Conservation (phyloP, 2,113 vertebrate species). For the Prinia subflava region DNA sequence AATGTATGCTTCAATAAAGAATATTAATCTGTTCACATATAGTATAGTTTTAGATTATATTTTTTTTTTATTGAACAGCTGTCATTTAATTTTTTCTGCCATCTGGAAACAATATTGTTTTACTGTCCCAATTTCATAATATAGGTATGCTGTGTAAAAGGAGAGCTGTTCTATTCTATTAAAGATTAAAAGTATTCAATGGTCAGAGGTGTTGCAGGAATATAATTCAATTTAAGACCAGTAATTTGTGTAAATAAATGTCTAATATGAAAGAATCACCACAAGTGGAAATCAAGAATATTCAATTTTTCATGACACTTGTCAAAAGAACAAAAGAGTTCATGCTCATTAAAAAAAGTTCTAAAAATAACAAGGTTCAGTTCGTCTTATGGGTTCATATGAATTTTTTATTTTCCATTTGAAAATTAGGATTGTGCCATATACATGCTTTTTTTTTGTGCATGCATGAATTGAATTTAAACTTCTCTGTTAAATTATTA, state of each 20-base stretch:
- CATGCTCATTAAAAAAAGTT: slow-evolving; percentile 15
- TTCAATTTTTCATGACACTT: slow-evolving; percentile 63
- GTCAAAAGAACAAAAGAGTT: slow-evolving; percentile 50
- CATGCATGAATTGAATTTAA: slow-evolving; percentile 51
- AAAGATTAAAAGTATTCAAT: slow-evolving; percentile 45
- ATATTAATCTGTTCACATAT: neutral
- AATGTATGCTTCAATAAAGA: neutral
- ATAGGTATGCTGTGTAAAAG: neutral
- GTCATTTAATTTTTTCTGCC: neutral
- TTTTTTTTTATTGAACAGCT: neutral
- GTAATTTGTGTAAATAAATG: slow-evolving; percentile 69
- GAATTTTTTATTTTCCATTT: slow-evolving; percentile 68
- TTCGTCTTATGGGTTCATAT: slow-evolving; percentile 40
- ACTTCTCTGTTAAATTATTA: slow-evolving; percentile 64
- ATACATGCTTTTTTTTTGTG: neutral
- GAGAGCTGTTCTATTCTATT: slow-evolving; percentile 31
- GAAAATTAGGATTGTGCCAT: slow-evolving; percentile 38
- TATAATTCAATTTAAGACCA: slow-evolving; percentile 60
- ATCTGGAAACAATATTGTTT: neutral
- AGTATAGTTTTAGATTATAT: neutral
- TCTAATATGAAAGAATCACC: slow-evolving; percentile 48
- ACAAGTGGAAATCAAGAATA: slow-evolving; percentile 45
- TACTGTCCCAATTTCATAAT: neutral
- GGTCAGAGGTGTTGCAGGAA: slow-evolving; percentile 17
- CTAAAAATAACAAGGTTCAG: slow-evolving; percentile 41